A percentile compares a stretch with the other conserved stretches of the same genome.
phyloP scores from a whole-genome alignment of 1,140 invertebrate genomes.

The Caenorhabditis briggsae region DNA sequence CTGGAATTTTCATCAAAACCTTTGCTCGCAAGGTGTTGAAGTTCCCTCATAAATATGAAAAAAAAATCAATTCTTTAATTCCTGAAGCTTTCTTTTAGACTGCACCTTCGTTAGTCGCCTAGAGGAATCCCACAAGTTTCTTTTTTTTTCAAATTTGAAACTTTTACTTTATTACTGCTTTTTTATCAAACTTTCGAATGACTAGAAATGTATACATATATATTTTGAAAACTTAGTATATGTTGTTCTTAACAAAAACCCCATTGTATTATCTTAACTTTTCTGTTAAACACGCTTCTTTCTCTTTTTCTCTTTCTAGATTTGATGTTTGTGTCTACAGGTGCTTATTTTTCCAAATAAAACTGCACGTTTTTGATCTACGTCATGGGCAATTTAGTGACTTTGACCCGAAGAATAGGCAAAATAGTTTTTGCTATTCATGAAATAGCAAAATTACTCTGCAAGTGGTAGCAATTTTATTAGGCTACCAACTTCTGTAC shows the following conservation, averaged over 20 bases:
- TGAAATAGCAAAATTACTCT: slow-evolving; percentile 27
- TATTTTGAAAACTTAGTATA: slow-evolving; percentile 2
- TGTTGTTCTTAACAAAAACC: background rate
- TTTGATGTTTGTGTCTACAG: slow-evolving; percentile 52
- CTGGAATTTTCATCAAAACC: too few species aligned
- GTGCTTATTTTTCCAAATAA: slow-evolving; percentile 37
- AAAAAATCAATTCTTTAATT: background rate
- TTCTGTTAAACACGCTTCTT: background rate
- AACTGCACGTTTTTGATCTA: slow-evolving; percentile 41
- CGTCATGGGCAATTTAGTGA: background rate
- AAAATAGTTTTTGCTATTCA: slow-evolving; percentile 19
- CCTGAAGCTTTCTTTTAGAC: slow-evolving; percentile 56
- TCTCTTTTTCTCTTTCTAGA: slow-evolving; percentile 4
- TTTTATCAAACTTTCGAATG: too few species aligned
- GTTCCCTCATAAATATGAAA: background rate
- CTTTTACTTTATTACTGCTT: background rate
- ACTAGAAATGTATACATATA: background rate
- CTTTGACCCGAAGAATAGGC: too few species aligned
- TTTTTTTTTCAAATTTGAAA: background rate
- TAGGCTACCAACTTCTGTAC: slow-evolving; percentile 5
- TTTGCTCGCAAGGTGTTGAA: too few species aligned
- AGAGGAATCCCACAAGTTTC: background rate
- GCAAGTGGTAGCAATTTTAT: slow-evolving; percentile 35
- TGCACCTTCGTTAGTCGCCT: slow-evolving; percentile 49
- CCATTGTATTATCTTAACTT: slow-evolving; percentile 2